Evolutionary conservation across 2,113 vertebrate species (phyloP).

Genomic region (Peromyscus leucopus): DNA sequence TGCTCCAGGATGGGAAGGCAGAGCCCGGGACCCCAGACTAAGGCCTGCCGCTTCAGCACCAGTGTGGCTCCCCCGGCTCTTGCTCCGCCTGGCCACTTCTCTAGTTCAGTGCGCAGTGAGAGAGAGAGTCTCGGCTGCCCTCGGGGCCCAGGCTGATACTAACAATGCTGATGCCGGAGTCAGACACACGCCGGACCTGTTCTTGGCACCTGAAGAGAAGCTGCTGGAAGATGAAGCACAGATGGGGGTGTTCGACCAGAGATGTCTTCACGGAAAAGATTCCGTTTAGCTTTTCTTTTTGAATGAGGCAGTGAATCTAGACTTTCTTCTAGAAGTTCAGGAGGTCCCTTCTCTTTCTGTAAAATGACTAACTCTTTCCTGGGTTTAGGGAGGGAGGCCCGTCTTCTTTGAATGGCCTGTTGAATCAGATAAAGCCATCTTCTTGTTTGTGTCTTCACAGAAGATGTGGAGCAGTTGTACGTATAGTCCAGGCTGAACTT

Average conservation of each 20-base stretch:
- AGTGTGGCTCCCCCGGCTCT: rapidly evolving
- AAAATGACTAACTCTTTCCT: neutral
- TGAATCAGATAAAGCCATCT: neutral
- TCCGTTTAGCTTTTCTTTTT: neutral
- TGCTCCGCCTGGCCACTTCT: neutral
- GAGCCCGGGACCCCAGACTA: rapidly evolving
- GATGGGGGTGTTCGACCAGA: neutral
- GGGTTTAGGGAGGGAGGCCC: neutral
- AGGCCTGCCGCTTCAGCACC: neutral
- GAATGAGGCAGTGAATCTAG: neutral
- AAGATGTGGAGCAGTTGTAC: neutral
- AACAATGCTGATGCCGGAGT: neutral
- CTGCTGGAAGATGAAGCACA: neutral
- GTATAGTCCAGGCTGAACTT: neutral
- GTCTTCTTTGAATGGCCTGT: neutral
- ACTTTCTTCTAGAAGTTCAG: neutral
- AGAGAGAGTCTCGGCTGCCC: rapidly evolving
- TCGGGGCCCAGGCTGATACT: neutral
- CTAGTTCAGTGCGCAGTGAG: neutral
- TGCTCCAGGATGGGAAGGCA: neutral
- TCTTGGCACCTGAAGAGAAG: neutral
- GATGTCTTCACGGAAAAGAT: neutral
- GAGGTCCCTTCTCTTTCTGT: neutral
- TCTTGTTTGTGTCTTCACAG: neutral
- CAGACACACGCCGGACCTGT: rapidly evolving